Conservation (phyloP, 2,888 invertebrate species). For the Pogonocherus hispidulus region DNA sequence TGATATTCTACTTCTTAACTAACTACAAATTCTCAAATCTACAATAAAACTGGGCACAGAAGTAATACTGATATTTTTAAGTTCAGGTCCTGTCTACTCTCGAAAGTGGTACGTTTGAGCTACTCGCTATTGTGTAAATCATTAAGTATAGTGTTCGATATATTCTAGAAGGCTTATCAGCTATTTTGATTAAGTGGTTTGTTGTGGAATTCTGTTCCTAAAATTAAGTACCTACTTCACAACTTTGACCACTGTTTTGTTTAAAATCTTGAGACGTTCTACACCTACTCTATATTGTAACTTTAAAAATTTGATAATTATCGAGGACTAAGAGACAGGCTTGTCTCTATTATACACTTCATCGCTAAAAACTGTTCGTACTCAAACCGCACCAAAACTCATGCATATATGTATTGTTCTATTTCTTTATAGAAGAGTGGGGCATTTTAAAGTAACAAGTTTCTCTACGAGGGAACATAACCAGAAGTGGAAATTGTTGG, state of each 20-base stretch:
- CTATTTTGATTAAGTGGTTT: slow-evolving; percentile 16
- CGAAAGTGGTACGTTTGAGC: slow-evolving; percentile 1
- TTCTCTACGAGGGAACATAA: too few relatives aligned
- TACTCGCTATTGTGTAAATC: slow-evolving; percentile 3
- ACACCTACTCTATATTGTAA: neutral
- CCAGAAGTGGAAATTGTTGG: too few relatives aligned
- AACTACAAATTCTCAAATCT: neutral
- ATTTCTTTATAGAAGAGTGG: too few relatives aligned
- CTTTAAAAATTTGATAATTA: too few relatives aligned
- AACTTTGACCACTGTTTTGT: slow-evolving; percentile 16
- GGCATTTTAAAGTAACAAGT: too few relatives aligned
- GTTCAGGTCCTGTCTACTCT: slow-evolving; percentile 8
- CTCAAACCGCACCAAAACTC: neutral
- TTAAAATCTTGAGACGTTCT: neutral
- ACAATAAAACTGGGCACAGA: slow-evolving; percentile 20
- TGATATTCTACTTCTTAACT: neutral
- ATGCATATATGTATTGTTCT: too few relatives aligned
- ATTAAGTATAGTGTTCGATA: neutral
- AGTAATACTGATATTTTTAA: slow-evolving; percentile 25
- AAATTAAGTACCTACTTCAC: slow-evolving; percentile 7
- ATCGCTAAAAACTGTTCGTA: neutral
- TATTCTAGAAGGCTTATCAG: slow-evolving; percentile 4
- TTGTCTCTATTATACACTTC: too few relatives aligned
- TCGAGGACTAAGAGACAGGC: too few relatives aligned
- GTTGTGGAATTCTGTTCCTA: slow-evolving; percentile 10